phyloP scores from a whole-genome alignment of 2,797 vertebrate genomes.

The Melanotaenia maccullochi region DNA sequence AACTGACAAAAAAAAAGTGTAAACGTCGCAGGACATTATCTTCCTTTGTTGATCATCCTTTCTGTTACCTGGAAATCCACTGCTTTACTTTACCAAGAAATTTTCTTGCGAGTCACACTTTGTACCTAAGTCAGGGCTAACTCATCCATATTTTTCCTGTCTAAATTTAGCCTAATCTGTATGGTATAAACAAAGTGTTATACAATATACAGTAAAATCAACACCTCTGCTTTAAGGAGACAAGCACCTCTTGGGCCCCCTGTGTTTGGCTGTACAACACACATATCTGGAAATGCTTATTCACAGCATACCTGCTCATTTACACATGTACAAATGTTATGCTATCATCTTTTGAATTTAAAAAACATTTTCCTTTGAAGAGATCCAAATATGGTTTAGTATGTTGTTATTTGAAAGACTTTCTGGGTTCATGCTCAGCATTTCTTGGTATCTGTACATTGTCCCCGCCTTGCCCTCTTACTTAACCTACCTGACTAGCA shows the following conservation, averaged over 20 bases:
- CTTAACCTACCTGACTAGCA: conserved; percentile 2
- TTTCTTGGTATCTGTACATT: not conserved
- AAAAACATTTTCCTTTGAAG: not conserved
- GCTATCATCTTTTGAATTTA: not conserved
- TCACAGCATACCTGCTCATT: not conserved
- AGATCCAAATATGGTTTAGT: not conserved
- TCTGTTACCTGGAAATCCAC: not conserved
- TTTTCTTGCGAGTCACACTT: conserved; percentile 2
- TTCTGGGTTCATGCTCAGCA: not conserved
- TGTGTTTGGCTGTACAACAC: conserved; percentile 41
- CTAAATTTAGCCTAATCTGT: conserved; percentile 43
- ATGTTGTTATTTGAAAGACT: not conserved
- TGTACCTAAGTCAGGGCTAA: conserved; percentile 10
- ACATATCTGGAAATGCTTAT: conserved; percentile 8
- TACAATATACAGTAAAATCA: conserved; percentile 46
- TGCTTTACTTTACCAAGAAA: not conserved
- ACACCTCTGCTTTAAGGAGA: conserved; percentile 30
- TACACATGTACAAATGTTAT: not conserved
- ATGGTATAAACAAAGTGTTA: conserved; percentile 53
- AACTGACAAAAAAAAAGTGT: not conserved
- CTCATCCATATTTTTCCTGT: conserved; percentile 12
- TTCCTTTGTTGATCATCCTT: not conserved
- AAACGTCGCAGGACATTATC: not conserved
- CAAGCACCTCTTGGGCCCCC: conserved; percentile 22
- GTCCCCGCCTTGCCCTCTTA: not conserved